Base-by-base conservation (phyloP, 2,797 vertebrate species). In the Acrossocheilus fasciatus region DNA sequence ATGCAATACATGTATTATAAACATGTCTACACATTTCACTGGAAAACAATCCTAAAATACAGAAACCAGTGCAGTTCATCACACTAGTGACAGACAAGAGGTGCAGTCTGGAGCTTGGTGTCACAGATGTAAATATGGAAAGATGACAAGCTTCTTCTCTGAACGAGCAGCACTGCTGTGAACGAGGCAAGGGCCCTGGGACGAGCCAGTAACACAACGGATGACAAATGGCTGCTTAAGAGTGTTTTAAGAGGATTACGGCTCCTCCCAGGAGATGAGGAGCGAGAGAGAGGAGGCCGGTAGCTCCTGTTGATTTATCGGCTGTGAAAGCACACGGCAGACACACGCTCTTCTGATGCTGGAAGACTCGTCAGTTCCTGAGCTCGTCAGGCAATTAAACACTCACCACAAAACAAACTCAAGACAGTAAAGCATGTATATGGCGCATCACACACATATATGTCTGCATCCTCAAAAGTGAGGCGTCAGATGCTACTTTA, bases 231-330 rank as follows among this genome's bases (percentile, higher is more conserved):
- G 89, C 88, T 91, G 87, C 89, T 93, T 92, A 93, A 92, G 91
- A 91, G 92, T 93, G 93, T 89, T 91, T 93, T 91, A 93, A 93
- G 89, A 93, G 89, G 91, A 95, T 93, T 92, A 93, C 79, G 88
- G 87, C 85, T 82, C 91, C 88, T 91, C 70, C 88, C 82, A 36
- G 70, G 87, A 72, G 84, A 90, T 39, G 69, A 34, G 86, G 77
- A 26, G 59, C n/a, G 47, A 41, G 69, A 39, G 69, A 39, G 36
- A 57, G 20, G 81, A 83, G 69, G 81, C 54, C 52, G 54, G 81
- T 85, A 89, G 86, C 86, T 87, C 36, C 80, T 66, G 86, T 0
- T 93, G 90, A 95, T 94, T 92, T 92, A 94, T 91, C 89, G 91
- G 93, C 92, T 90, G 91, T 90, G 87, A 89, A 93, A 82, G 88